Conservation (phyloP, 2,888 invertebrate genomes). For the Drosophila affinis region DNA sequence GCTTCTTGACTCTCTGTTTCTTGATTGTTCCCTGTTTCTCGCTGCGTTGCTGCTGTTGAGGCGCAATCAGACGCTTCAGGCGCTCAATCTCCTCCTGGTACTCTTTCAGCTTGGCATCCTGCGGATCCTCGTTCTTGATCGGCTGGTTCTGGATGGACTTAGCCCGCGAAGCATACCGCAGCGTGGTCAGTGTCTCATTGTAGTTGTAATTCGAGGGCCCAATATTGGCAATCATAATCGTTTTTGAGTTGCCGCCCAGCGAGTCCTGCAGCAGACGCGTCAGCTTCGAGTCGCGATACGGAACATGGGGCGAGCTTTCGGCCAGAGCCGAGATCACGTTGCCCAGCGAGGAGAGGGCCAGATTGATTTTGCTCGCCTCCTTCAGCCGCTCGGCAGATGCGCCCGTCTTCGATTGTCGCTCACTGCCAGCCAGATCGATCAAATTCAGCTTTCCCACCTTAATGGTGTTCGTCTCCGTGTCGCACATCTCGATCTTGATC, state of each 20-base stretch:
- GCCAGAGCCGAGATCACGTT: conserved; percentile 99
- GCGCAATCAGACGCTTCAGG: conserved; percentile 84
- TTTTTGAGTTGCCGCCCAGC: conserved; percentile 98
- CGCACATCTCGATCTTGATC: conserved; percentile 97
- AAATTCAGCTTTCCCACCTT: conserved; percentile 97
- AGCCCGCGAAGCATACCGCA: conserved; percentile 97
- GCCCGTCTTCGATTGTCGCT: conserved; percentile 97
- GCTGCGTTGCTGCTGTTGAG: conserved; percentile 83
- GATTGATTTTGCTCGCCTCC: conserved; percentile 98
- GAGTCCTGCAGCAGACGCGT: conserved; percentile 98
- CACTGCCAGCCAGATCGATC: conserved; percentile 99
- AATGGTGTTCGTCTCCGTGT: conserved; percentile 86
- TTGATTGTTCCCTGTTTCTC: conserved; percentile 67
- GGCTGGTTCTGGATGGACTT: conserved; percentile 99
- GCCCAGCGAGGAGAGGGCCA: conserved; percentile 97
- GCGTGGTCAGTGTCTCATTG: conserved; percentile 98
- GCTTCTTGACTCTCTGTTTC: conserved; percentile 74
- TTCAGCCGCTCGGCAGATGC: conserved; percentile 96
- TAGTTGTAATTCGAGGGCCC: conserved; percentile 99
- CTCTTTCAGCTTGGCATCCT: conserved; percentile 97
- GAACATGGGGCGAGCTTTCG: conserved; percentile 97
- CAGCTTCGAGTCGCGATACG: conserved; percentile 98
- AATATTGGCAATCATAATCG: conserved; percentile 99
- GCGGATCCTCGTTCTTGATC: conserved; percentile 99
- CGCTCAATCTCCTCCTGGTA: conserved; percentile 97